Evolutionary conservation across 2,797 vertebrate species (phyloP).

Genomic region (Arrhamphus sclerolepis): DNA sequence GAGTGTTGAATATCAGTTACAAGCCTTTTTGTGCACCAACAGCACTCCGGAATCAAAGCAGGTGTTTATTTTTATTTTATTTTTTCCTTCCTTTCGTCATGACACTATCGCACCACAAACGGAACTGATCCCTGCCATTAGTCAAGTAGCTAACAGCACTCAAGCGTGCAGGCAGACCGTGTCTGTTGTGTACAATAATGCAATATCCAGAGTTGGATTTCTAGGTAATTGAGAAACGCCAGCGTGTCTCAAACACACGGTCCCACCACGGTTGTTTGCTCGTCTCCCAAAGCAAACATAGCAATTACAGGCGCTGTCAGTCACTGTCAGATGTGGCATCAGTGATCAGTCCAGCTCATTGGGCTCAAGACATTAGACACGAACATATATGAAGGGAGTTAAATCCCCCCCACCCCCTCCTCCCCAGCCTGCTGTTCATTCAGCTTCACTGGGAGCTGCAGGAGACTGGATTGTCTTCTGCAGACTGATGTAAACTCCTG

Average conservation of each 20-base stretch:
- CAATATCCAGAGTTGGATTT: constrained; percentile 37
- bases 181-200: constrained; percentile 17
- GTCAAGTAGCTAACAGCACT: constrained; percentile 23
- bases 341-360: constrained; percentile 68
- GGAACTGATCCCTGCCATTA: constrained; percentile 37
- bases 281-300: constrained; percentile 63
- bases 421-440: constrained; percentile 57
- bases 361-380: constrained; percentile 64
- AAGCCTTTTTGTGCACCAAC: background rate
- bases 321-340: constrained; percentile 65
- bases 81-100: constrained; percentile 7
- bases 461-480: too few relatives aligned
- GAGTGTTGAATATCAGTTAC: constrained; percentile 18
- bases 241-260: constrained; percentile 30
- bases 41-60: constrained; percentile 9
- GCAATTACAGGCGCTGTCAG: constrained; percentile 72
- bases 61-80: background rate
- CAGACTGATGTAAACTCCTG: too few relatives aligned
- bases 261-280: constrained; percentile 43
- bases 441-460: constrained; percentile 33
- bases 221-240: constrained; percentile 36
- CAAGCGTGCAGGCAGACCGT: constrained; percentile 4
- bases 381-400: constrained; percentile 60
- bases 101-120: constrained; percentile 18
- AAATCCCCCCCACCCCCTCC: constrained; percentile 46